These are phyloP conservation scores for Leptobrachium leishanense DNA, from an alignment of 2,113 vertebrate species.

Conservation along the genomic window DNA sequence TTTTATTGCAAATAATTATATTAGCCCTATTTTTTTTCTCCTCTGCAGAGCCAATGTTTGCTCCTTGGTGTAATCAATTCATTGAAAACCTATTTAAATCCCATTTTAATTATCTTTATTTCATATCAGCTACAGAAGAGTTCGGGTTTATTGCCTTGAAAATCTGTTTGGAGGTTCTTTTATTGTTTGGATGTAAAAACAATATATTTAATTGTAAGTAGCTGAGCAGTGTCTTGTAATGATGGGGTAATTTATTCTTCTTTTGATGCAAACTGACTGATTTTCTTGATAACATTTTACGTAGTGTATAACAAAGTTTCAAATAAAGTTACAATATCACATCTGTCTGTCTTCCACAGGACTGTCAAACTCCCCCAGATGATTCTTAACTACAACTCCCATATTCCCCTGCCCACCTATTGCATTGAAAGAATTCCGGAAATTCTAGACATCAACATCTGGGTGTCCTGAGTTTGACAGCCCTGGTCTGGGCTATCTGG, in stretches of 20 bases:
- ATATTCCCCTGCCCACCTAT: too few species aligned
- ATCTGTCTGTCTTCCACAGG: too few species aligned
- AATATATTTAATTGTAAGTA: slow-evolving; percentile 36
- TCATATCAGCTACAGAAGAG: slow-evolving; percentile 19
- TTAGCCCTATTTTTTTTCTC: slow-evolving; percentile 8
- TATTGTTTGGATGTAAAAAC: slow-evolving; percentile 16
- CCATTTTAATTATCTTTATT: slow-evolving; percentile 48
- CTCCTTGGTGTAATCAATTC: slow-evolving; percentile 35
- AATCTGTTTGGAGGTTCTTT: slow-evolving; percentile 14
- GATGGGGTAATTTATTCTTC: slow-evolving; percentile 9
- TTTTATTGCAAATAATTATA: slow-evolving; percentile 29
- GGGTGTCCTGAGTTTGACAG: too few species aligned
- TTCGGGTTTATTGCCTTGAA: slow-evolving; percentile 22
- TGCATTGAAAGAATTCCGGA: too few species aligned
- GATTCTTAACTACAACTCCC: too few species aligned
- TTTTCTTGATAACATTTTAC: neutral
- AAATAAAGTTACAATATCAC: too few species aligned
- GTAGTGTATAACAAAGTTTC: too few species aligned
- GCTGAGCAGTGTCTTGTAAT: slow-evolving; percentile 8
- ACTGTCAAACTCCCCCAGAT: too few species aligned
- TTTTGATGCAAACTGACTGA: neutral
- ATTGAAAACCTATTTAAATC: slow-evolving; percentile 43
- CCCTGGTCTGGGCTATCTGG: too few species aligned
- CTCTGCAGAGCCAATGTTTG: slow-evolving; percentile 16
- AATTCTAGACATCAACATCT: too few species aligned